Percentiles rank a stretch among this genome's conserved stretches.
Evolutionary conservation across 2,113 vertebrate genomes (phyloP).

Genomic region (Scortum barcoo): DNA sequence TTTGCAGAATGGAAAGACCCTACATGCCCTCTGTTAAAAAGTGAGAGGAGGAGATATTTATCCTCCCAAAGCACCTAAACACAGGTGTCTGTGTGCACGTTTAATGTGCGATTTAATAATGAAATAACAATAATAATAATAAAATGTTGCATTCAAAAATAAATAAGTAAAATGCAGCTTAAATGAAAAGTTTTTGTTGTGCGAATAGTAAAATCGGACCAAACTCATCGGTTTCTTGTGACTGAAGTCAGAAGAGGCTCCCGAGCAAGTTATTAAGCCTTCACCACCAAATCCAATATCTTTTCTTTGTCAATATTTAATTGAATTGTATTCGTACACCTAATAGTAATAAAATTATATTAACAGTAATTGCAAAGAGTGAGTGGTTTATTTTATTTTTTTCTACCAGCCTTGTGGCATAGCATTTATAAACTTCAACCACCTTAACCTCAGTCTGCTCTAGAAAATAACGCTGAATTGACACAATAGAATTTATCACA

Average conservation of each 20-base stretch:
- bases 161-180: neutral
- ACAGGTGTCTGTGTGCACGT: neutral
- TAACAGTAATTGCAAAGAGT: no score
- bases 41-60: neutral
- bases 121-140: no score
- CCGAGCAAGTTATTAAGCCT: neutral
- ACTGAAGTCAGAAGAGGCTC: neutral
- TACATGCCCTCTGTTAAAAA: neutral
- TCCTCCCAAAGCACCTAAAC: neutral
- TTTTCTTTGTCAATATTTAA: neutral
- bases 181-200: neutral
- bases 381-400: neutral
- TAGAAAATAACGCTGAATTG: neutral
- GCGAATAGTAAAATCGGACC: neutral
- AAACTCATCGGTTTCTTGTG: neutral
- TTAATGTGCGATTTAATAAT: neutral
- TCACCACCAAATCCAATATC: neutral
- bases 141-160: neutral
- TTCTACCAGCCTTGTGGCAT: neutral
- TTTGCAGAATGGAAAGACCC: constrained; percentile 22
- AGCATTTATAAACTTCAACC: no score
- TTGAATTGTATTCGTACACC: neutral
- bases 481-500: neutral
- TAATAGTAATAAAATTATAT: neutral
- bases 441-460: neutral